These are phyloP conservation scores for Colaptes auratus DNA, from an alignment of 2,113 vertebrate genomes.

Conservation along the genomic window DNA sequence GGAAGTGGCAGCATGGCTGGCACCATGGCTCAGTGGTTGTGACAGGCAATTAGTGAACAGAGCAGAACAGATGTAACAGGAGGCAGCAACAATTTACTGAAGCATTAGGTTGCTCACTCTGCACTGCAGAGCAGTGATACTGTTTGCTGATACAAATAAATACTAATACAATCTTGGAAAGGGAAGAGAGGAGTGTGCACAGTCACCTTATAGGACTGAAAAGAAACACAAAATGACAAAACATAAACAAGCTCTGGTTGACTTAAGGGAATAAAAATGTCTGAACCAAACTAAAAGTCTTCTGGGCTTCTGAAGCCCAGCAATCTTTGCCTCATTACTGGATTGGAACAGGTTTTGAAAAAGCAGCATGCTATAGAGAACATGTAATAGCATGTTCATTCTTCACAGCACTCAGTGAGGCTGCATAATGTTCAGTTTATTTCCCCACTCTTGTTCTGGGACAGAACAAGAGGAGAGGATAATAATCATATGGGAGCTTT, in stretches of 20 bases:
- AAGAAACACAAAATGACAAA: neutral
- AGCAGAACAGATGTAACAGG: constrained; percentile 71
- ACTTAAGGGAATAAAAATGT: neutral
- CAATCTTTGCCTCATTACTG: neutral
- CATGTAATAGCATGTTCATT: neutral
- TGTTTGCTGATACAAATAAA: constrained; percentile 68
- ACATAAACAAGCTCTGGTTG: neutral
- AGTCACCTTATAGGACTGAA: neutral
- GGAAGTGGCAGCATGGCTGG: constrained; percentile 74
- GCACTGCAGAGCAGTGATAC: constrained; percentile 27
- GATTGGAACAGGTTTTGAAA: neutral
- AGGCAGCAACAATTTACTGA: constrained; percentile 62
- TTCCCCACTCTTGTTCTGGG: neutral
- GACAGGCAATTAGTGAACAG: constrained; percentile 80
- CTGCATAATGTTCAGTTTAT: neutral
- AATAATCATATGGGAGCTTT: neutral
- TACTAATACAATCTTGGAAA: constrained; percentile 14
- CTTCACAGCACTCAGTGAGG: neutral
- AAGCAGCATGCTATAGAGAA: neutral
- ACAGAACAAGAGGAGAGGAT: neutral
- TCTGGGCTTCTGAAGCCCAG: neutral
- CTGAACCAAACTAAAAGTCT: neutral
- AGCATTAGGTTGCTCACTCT: constrained; percentile 46
- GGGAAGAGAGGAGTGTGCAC: neutral
- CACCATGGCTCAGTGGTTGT: constrained; percentile 70